Conservation (phyloP, 35 echinoderm and acorn worm species). For the Heliocidaris tuberculata region DNA sequence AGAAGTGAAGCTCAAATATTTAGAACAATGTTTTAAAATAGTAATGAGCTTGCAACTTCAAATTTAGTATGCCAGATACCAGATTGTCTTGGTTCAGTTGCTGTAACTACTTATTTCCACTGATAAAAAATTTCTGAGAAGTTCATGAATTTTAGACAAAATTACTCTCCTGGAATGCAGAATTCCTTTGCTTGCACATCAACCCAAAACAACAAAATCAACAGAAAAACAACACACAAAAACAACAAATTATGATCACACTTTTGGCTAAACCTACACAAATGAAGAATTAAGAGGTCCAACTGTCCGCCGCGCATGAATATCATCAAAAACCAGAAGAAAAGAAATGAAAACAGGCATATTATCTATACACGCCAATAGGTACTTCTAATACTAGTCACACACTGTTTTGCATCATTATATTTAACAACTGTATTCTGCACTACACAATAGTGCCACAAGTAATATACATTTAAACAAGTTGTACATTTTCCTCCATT, state of each 20-base stretch:
- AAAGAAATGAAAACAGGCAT: background rate
- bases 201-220: slow-evolving; percentile 42
- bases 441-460: slow-evolving; percentile 45
- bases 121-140: background rate
- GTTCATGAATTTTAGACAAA: background rate
- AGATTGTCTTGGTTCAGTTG: background rate
- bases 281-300: background rate
- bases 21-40: background rate
- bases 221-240: slow-evolving; percentile 40
- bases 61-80: background rate
- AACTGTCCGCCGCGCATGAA: background rate
- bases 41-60: background rate
- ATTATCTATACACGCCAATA: slow-evolving; percentile 36
- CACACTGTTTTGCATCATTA: slow-evolving; percentile 38
- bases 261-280: slow-evolving; percentile 6
- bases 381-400: slow-evolving; percentile 23
- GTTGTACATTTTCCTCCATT: background rate
- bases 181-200: slow-evolving; percentile 46
- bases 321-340: background rate
- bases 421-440: slow-evolving; percentile 35
- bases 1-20: background rate
- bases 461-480: slow-evolving; percentile 22
- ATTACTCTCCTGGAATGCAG: slow-evolving; percentile 30
- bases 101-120: background rate
- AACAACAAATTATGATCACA: slow-evolving; percentile 9